Percentiles rank a stretch among this genome's conserved stretches.
These are phyloP conservation scores for Haliclona indistincta DNA, from an alignment of 37 sponge, comb jelly and placozoan species.

Conservation along the genomic window DNA sequence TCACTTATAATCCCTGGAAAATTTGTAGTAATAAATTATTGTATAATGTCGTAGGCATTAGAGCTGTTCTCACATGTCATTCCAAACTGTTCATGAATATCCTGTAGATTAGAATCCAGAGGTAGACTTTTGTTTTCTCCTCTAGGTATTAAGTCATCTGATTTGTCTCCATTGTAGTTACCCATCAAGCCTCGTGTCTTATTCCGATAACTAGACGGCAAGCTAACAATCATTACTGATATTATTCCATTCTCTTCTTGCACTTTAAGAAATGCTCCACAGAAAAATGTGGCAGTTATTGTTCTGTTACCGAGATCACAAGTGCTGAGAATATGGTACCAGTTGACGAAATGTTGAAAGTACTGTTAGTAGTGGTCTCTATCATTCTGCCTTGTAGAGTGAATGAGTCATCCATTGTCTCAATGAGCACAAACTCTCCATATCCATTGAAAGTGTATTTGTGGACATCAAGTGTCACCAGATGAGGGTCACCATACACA, in stretches of 20 bases:
- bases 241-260: neutral
- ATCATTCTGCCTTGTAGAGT: slow-evolving; percentile 75
- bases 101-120: neutral
- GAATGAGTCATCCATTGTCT: slow-evolving; percentile 52
- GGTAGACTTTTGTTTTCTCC: neutral
- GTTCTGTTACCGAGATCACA: slow-evolving; percentile 27
- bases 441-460: slow-evolving; percentile 76
- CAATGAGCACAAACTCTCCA: slow-evolving; percentile 69
- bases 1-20: slow-evolving; percentile 54
- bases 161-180: slow-evolving; percentile 6
- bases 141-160: slow-evolving; percentile 7
- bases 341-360: too few species aligned
- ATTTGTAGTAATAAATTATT: neutral
- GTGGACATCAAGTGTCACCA: slow-evolving; percentile 66
- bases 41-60: too few species aligned
- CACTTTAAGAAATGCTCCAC: neutral
- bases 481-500: slow-evolving; percentile 71
- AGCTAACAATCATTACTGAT: neutral
- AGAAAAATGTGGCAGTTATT: neutral
- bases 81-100: slow-evolving; percentile 15
- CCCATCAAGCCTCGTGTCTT: slow-evolving; percentile 14
- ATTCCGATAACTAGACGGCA: neutral
- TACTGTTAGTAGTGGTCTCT: slow-evolving; percentile 14
- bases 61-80: slow-evolving; percentile 24
- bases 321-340: too few species aligned